phyloP scores from a whole-genome alignment of 2,797 vertebrate species.

The Chelon auratus region DNA sequence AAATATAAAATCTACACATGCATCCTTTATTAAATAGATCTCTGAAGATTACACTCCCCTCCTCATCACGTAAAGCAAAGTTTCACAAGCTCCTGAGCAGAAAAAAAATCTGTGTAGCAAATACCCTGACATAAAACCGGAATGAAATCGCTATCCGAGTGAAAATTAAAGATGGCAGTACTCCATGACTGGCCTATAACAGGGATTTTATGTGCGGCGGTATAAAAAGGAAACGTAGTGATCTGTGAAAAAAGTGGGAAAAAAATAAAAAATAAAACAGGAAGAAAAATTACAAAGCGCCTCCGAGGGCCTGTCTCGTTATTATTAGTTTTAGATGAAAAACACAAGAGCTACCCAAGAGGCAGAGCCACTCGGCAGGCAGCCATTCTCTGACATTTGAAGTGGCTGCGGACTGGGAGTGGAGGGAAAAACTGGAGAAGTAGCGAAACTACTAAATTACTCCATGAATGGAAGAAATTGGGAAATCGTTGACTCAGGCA shows the following conservation, averaged over 20 bases:
- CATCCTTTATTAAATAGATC: constrained; percentile 26
- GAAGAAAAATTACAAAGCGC: constrained; percentile 76
- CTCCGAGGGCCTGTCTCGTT: constrained; percentile 75
- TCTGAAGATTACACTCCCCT: constrained; percentile 27
- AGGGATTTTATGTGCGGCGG: constrained; percentile 69
- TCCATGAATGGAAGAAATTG: constrained; percentile 39
- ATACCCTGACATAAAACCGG: constrained; percentile 61
- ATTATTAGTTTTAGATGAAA: constrained; percentile 84
- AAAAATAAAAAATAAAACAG: neutral
- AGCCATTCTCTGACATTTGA: constrained; percentile 71
- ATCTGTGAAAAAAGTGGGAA: constrained; percentile 71
- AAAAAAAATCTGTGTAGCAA: constrained; percentile 60
- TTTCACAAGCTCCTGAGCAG: constrained; percentile 55
- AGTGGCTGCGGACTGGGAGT: constrained; percentile 49
- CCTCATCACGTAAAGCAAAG: constrained; percentile 33
- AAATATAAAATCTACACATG: constrained; percentile 7
- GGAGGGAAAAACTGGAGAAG: constrained; percentile 42
- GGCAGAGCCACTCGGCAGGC: constrained; percentile 57
- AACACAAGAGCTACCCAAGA: constrained; percentile 76
- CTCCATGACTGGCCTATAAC: constrained; percentile 70
- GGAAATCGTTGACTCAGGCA: constrained; percentile 22
- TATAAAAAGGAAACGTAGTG: constrained; percentile 71
- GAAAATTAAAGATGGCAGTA: constrained; percentile 74
- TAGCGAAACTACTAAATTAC: constrained; percentile 21
- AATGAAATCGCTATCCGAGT: constrained; percentile 67